Base-by-base conservation (phyloP, 2,888 invertebrate genomes). In the Orthosia cruda region DNA sequence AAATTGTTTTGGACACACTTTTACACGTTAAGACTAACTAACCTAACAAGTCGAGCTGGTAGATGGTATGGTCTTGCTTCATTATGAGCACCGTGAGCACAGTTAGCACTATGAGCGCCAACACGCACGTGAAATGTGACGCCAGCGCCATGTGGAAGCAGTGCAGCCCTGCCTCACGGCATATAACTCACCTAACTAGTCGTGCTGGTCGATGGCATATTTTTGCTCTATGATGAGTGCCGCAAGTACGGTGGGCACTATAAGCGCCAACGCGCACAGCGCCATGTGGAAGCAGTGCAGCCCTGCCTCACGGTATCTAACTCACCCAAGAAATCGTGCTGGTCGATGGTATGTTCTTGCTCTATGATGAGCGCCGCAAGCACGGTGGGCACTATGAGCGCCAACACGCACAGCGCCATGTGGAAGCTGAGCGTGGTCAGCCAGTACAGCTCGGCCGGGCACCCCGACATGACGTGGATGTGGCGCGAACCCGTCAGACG, bases 401-500 rank as follows among this genome's bases (percentile, higher is more conserved):
- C 72, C 7, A 91, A 3, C 1, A 91, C 11, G 67, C 23, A 52
- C 32, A 97, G 92, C 11, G 95, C 40, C 0, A 95, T 0, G 93
- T 98, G 98, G 87, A 97, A 97, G 0, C 96, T 3, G 62, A 97
- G 97, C 67, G 97, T 97, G 7, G 97, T 94, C 3, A 95, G 57
- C 98, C 98, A 98, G 92, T 98, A 98, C 13, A 97, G 92, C 16
- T 92, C 86, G 1, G 97, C 94, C 0, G 97, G 94, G 45, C 98
- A 97, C 4, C 98, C 98, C 0, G 97, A 96, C 97, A 98, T 97
- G 40, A 97, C 92, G 93, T 98, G 98, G 54, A 98, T 91, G 86
- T 97, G 97, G 45, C 98, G 97, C 52, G 98, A 96, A 67, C 97
- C 97, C 1, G 97, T 95, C 11, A 92, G 90, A 15, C 97, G 96